Evolutionary conservation across 2,888 invertebrate genomes (phyloP), one percentile per base, ranked within the genome.

Genomic region (Selenia dentaria): DNA sequence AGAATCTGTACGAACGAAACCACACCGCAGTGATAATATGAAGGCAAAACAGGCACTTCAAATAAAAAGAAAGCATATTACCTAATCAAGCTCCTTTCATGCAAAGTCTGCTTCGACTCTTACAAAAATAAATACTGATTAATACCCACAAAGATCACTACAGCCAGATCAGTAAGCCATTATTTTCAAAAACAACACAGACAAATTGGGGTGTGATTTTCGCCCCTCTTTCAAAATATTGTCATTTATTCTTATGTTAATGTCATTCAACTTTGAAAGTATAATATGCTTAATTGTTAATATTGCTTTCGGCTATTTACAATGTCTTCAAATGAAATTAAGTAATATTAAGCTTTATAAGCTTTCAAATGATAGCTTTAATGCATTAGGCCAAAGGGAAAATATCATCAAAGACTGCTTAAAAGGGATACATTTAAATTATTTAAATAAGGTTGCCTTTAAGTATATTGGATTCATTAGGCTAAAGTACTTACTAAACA

Each of bases 221-320:
- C 39, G 18, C 38, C 53, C 56, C 53, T 43, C 53, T 38, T 13
- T 46, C 58, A 64, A 69, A 76, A 76, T 75, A 71, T 75, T 76
- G 64, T 74, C 67, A 57, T 67, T 63, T 20, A 46, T 62, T 45
- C 64, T 72, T 68, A 75, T 74, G 74, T 70, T 67, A 64, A 75
- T 71, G 33, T 26, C 36, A 41, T 57, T 61, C 37, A 39, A 52
- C 62, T 63, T 66, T 48, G 63, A 67, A 70, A 69, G 65, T 63
- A 67, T 69, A 67, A 70, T 68, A 63, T 64, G 24, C 42, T 62
- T 75, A 76, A 78, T 78, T 75, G 75, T 59, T 54, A 55, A 64
- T 62, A 55, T 63, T 11, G 69, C 78, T 66, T 12, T 3, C 22
- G 65, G 78, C 65, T 73, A 52, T 75, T 71, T 70, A 45, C 33